Evolutionary conservation across 2,797 vertebrate genomes (phyloP).

Genomic region (Enteromius treurensis): DNA sequence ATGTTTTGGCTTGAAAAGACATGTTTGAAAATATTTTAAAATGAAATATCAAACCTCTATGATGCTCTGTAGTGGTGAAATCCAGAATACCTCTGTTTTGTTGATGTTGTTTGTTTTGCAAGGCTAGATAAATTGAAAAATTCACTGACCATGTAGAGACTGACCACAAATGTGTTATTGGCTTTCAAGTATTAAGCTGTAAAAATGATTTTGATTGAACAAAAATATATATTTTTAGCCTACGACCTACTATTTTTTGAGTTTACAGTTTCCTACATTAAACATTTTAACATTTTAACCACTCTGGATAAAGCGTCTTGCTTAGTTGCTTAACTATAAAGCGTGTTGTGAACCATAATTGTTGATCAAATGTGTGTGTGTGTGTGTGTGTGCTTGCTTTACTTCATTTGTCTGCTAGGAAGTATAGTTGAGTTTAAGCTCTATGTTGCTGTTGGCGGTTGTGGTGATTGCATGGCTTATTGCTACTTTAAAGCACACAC

Average conservation of each 20-base stretch:
- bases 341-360: neutral
- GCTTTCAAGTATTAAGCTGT: neutral
- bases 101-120: neutral
- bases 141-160: neutral
- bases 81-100: neutral
- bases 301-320: neutral
- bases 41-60: neutral
- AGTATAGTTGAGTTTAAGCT: slow-evolving; percentile 9
- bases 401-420: slow-evolving; percentile 10
- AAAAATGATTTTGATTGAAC: neutral
- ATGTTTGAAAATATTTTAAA: neutral
- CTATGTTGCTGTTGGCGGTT: neutral
- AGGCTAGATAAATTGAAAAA: neutral
- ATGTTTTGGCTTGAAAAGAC: neutral
- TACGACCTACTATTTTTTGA: too few species aligned
- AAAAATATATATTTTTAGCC: neutral
- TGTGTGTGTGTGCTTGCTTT: neutral
- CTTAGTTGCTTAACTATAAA: slow-evolving; percentile 18
- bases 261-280: neutral
- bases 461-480: slow-evolving; percentile 28
- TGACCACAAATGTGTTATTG: neutral
- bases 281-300: neutral
- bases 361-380: slow-evolving; percentile 16
- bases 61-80: neutral
- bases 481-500: neutral